These are phyloP conservation scores for Pelusios castaneus DNA, from an alignment of 2,113 vertebrate species.

Conservation along the genomic window DNA sequence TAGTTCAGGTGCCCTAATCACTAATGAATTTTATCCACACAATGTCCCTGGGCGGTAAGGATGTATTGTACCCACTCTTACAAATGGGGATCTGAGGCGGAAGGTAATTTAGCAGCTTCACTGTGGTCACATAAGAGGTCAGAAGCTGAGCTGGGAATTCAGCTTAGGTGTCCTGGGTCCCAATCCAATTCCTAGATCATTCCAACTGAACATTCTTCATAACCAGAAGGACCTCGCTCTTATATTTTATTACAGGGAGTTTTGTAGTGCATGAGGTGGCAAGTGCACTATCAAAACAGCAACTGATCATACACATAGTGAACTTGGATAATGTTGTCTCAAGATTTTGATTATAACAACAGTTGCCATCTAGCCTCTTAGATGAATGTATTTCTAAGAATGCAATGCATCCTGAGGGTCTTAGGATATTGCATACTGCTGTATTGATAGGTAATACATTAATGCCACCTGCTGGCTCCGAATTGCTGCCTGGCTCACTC, in stretches of 20 bases:
- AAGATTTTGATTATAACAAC: background rate
- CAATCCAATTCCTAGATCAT: background rate
- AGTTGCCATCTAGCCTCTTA: background rate
- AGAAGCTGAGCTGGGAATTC: background rate
- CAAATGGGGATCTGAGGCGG: background rate
- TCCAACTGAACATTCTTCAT: background rate
- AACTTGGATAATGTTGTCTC: background rate
- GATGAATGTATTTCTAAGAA: background rate
- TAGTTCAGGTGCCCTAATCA: background rate
- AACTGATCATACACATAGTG: background rate
- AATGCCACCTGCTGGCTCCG: conserved; percentile 21
- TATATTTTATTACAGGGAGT: background rate
- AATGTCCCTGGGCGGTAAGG: background rate
- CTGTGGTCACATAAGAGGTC: background rate
- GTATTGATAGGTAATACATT: background rate
- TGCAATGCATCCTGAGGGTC: background rate
- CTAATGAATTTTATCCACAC: background rate
- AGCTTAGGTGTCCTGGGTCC: accelerated
- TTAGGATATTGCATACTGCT: background rate
- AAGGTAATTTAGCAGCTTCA: background rate
- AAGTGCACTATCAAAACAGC: background rate
- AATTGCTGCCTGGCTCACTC: background rate
- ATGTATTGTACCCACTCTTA: background rate
- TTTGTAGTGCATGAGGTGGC: background rate
- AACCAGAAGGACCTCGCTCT: no score